phyloP scores from a whole-genome alignment of 2,888 invertebrate species.

The Drosophila infuscata region DNA sequence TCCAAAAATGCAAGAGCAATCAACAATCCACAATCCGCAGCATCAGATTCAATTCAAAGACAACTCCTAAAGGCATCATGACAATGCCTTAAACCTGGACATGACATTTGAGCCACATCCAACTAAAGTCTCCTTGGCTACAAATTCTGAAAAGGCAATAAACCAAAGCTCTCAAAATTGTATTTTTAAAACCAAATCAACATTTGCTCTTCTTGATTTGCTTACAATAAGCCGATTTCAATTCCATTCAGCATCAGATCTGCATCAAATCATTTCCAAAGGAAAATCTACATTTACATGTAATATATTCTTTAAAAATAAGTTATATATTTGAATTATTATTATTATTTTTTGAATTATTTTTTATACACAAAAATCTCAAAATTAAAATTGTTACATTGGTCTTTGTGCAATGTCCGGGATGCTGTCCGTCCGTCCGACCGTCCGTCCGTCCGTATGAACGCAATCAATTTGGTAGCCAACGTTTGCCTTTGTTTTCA shows the following conservation, averaged over 20 bases:
- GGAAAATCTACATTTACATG: background rate
- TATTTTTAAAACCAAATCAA: background rate
- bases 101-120: background rate
- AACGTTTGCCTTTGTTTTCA: no score
- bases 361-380: no score
- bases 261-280: background rate
- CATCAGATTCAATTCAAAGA: background rate
- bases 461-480: no score
- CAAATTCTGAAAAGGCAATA: background rate
- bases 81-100: background rate
- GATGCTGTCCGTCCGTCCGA: no score
- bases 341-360: no score
- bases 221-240: constrained; percentile 3
- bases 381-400: no score
- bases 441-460: no score
- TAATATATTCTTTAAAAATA: no score
- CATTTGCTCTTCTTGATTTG: background rate
- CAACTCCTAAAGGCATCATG: background rate
- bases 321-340: no score
- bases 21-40: background rate
- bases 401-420: no score
- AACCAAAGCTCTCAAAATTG: background rate
- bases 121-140: background rate
- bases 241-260: background rate
- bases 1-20: constrained; percentile 2